Base-by-base conservation (phyloP, 2,113 vertebrate genomes). In the Centrocercus urophasianus region DNA sequence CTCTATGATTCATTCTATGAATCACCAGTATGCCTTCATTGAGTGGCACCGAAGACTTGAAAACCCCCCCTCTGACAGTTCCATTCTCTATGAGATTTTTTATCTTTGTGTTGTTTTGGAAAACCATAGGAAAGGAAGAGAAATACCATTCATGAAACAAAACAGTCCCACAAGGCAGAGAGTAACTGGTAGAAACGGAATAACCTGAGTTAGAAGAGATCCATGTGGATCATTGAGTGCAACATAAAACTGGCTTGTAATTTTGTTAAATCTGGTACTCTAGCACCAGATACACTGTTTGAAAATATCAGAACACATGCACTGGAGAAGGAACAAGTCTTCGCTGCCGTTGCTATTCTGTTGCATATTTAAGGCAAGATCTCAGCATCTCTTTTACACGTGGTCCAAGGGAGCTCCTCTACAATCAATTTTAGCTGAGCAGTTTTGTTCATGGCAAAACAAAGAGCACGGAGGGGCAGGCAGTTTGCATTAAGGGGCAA, bases 161-260 rank as follows among this genome's bases (percentile, higher is more conserved):
- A 85, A 15, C 0, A 6, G 8, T 45, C 59, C 5, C 72, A 34
- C n/a, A 24, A 47, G 32, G 14, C 19, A 22, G 11, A 0, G 18
- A 30, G 20, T 8, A 42, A 15, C 7, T 9, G 2, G 20, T 0
- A 24, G 22, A 24, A 50, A 50, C 7, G 48, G 48, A 12, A 50
- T 50, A 24, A 50, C 22, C 11, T 50, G 48, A 50, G 48, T 24
- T 50, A 22, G 48, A 50, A 50, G 48, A 22, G 48, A 50, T 20
- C 11, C 11, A 50, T 6, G 12, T 50, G 22, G 48, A 50, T 50
- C 48, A 6, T 50, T 50, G 22, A 50, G 48, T 7, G 22, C 48
- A 50, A 12, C 11, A 12, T 50, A 22, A 50, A 50, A 24, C 22
- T 0, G 0, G 1, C 6, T 30, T 12, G 8, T 5, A 2, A 6